Evolutionary conservation across 2,113 vertebrate species (phyloP), one percentile per base, ranked within the genome.

Genomic region (Catharus bicknelli): DNA sequence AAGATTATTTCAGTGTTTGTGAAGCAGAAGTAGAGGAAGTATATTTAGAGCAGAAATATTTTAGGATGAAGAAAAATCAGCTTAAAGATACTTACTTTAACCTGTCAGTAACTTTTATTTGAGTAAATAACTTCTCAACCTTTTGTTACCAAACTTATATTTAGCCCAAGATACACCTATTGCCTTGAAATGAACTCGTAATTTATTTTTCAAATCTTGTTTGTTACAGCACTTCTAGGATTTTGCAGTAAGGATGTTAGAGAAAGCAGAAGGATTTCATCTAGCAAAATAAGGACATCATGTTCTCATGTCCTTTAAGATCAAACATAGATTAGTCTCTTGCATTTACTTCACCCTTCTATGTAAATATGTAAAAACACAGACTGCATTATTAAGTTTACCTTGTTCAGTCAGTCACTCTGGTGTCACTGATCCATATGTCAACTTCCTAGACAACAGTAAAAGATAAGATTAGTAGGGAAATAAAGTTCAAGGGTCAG

Each of bases 301-400:
- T 77, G 75, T 74, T 89, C 62, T 62, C 14, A 36, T 80, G 66
- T 91, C 74, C 91, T 94, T 92, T 83, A 80, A 80, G 51, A 92
- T 92, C 84, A 94, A 92, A 79, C 55, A 63, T 12, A 57, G 69
- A 73, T 81, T 62, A 89, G 30, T 70, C 55, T 94, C 75, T 70
- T 29, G 47, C 55, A 63, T 93, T 96, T 88, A 26, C 50, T 94
- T 93, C 70, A 43, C 32, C 47, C 48, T 53, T 79, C 51, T 95
- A 59, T 69, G 89, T 92, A 94, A 95, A 95, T 90, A 89, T 45
- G 58, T 69, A 89, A 95, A 93, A 92, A 72, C n/a, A 74, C 66
- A 84, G 78, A 69, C 63, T 89, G 27, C 89, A 89, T 94, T 94
- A 94, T 95, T 61, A 29, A 48, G 27, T 93, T 83, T 93, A 67